Evolutionary conservation across 2,797 vertebrate genomes (phyloP).

Genomic region (Enteromius mattozi): DNA sequence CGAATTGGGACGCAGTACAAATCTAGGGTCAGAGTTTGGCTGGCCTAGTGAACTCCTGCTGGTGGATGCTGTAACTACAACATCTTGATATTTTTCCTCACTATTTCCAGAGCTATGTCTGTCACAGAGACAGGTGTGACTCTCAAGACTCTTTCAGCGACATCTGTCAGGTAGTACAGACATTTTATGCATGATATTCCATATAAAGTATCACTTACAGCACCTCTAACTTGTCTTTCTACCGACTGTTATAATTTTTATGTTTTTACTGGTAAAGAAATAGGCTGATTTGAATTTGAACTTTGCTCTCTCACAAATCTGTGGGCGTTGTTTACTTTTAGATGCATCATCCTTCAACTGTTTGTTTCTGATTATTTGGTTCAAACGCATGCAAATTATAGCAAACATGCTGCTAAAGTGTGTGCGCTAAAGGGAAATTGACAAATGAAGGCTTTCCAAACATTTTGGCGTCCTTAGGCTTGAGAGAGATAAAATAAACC

Average conservation of each 20-base stretch:
- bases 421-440: not conserved
- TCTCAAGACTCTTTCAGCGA: not conserved
- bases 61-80: not conserved
- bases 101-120: not conserved
- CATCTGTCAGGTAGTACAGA: not conserved
- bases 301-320: not conserved
- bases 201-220: not conserved
- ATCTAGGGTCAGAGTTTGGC: no score
- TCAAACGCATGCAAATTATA: not conserved
- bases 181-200: not conserved
- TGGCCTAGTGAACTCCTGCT: not conserved
- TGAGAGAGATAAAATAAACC: not conserved
- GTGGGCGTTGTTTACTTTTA: not conserved
- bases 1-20: not conserved
- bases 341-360: not conserved
- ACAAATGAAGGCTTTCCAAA: constrained; percentile 44
- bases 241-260: not conserved
- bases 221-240: not conserved
- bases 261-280: not conserved
- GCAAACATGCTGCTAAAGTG: not conserved
- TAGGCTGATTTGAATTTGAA: not conserved
- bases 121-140: not conserved
- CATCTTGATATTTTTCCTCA: not conserved
- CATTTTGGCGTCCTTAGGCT: constrained; percentile 45
- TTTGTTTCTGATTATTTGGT: constrained; percentile 4